Evolutionary conservation across 2,888 invertebrate genomes (phyloP), one percentile per base, ranked within the genome.

Genomic region (Ariolimax columbianus): DNA sequence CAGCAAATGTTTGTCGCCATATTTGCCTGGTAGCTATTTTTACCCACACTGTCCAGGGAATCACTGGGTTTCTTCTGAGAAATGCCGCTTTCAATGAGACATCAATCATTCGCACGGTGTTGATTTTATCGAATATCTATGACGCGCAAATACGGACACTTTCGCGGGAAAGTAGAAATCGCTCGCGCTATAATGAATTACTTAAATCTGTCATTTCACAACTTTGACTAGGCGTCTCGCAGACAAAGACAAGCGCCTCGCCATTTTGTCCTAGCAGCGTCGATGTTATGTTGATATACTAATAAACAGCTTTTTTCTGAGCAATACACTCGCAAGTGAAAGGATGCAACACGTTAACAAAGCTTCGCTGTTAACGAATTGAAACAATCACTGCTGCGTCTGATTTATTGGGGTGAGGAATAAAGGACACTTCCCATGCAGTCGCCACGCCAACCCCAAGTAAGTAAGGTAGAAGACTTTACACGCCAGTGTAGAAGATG

Each of bases 11-110:
- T 11, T 55, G 55, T 17, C 55, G 55, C 55, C 55, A 55, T 55
- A 55, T 55, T 55, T 11, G 6, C 55, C 55, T 23, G 17, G 3
- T 19, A 23, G 55, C 55, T 55, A 55, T 55, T 55, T 55, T 55
- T 55, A 55, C 7, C 55, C 55, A 55, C 55, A 17, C 17, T 55
- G 55, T 55, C 55, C 55, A 47, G 55, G 55, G 55, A 55, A 55
- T 55, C 55, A 17, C 55, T 17, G 19, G 17, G 23, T 55, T 55
- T 55, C 55, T 55, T 55, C 19, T 14, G 17, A 55, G 55, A 55
- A 55, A 77, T 47, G 81, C 83, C 77, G 17, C 72, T 72, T 51
- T 82, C 72, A 72, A 30, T 51, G 73, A 40, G 23, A 51, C 82
- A 55, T 2, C 17, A 55, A 55, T 55, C 55, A 55, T 55, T 55